Percentiles rank a stretch among this genome's conserved stretches.
phyloP scores from a whole-genome alignment of 2,888 invertebrate genomes.

The Drosophila planitibia region DNA sequence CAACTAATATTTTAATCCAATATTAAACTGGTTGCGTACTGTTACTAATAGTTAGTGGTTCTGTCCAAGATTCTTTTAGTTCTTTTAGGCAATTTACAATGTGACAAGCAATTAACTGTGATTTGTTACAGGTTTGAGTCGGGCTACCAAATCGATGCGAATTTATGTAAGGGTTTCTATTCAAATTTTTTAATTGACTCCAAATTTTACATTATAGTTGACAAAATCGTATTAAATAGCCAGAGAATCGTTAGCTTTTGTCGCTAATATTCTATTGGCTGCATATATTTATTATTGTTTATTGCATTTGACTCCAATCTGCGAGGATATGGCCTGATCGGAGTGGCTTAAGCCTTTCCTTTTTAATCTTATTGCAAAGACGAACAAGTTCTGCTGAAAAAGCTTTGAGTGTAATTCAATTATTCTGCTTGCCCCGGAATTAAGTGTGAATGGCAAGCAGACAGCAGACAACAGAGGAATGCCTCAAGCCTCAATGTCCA shows the following conservation, averaged over 20 bases:
- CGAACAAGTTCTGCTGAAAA: not conserved
- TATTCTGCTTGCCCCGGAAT: constrained; percentile 6
- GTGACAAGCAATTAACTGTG: not conserved
- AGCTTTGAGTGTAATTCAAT: not conserved
- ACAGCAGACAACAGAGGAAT: constrained; percentile 11
- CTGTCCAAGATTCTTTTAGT: not conserved
- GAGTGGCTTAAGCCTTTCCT: not conserved
- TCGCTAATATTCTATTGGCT: too few relatives aligned
- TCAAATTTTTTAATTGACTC: not conserved
- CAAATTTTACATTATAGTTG: not conserved
- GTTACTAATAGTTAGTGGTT: not conserved
- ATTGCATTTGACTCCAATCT: not conserved
- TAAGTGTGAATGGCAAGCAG: constrained; percentile 16
- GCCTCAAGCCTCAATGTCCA: too few relatives aligned
- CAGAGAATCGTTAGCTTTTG: too few relatives aligned
- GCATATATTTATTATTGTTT: too few relatives aligned
- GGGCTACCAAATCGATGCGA: not conserved
- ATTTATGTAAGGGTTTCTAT: not conserved
- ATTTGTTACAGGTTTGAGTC: not conserved
- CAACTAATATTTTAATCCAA: not conserved
- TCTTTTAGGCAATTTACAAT: not conserved
- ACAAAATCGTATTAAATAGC: too few relatives aligned
- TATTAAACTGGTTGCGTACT: not conserved
- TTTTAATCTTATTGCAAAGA: not conserved
- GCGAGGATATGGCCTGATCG: not conserved